A percentile compares a stretch with the other conserved stretches of the same genome.
phyloP scores from a whole-genome alignment of 2,113 vertebrate species.

The Carlito syrichta region DNA sequence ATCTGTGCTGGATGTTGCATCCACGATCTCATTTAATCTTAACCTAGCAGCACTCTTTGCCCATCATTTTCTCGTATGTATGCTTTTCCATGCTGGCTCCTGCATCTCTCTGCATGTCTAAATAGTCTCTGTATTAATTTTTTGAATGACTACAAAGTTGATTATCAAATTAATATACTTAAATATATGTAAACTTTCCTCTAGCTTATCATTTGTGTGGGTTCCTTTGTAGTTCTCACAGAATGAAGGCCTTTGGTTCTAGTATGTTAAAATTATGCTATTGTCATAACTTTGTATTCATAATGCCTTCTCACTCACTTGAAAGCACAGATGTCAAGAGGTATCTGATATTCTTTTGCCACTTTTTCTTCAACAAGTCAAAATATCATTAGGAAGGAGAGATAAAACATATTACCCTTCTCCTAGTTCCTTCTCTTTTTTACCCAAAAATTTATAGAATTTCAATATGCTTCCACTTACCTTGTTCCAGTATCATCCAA shows the following conservation, averaged over 20 bases:
- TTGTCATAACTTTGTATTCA: not conserved
- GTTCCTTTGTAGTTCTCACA: not conserved
- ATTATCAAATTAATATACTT: not conserved
- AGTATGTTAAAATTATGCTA: not conserved
- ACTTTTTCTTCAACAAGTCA: not conserved
- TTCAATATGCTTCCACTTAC: not conserved
- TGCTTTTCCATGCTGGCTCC: not conserved
- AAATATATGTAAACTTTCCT: too few relatives aligned
- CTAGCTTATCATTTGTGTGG: not conserved
- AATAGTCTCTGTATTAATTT: not conserved
- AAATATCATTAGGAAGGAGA: not conserved
- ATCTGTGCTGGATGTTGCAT: not conserved
- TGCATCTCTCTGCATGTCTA: not conserved
- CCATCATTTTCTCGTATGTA: not conserved
- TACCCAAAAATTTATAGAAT: not conserved
- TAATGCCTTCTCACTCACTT: not conserved
- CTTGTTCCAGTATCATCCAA: not conserved
- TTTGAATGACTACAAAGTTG: not conserved
- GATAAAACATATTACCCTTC: too few relatives aligned
- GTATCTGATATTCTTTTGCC: not conserved
- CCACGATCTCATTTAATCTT: too few relatives aligned
- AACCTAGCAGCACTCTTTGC: too few relatives aligned
- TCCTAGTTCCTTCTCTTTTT: not conserved
- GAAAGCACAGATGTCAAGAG: not conserved
- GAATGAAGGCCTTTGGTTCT: not conserved